Evolutionary conservation across 2,113 vertebrate genomes (phyloP).

Genomic region (Mus pahari): DNA sequence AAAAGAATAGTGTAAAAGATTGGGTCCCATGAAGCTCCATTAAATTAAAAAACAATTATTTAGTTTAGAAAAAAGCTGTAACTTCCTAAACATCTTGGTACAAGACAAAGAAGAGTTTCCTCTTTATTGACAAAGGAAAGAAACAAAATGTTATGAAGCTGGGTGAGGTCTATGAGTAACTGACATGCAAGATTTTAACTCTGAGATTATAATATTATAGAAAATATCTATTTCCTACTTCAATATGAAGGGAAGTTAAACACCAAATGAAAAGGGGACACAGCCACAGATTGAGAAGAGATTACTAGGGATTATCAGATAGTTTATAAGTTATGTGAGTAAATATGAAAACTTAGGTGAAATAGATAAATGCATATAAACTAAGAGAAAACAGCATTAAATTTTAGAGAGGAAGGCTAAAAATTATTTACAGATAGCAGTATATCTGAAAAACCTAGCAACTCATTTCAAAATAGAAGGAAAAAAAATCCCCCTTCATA

Average conservation of each 20-base stretch:
- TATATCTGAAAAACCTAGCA: neutral
- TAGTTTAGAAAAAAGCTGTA: conserved; percentile 42
- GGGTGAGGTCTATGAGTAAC: neutral
- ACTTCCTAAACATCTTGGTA: conserved; percentile 39
- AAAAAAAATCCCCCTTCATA: neutral
- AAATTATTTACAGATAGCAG: conserved; percentile 47
- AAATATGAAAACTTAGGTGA: conserved; percentile 45
- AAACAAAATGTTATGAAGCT: neutral
- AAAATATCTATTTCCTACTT: neutral
- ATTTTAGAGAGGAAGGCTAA: neutral
- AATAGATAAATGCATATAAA: conserved; percentile 24
- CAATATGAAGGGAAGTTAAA: conserved; percentile 32
- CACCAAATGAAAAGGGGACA: conserved; percentile 33
- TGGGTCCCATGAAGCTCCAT: neutral
- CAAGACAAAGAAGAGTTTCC: neutral
- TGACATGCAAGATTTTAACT: conserved; percentile 12
- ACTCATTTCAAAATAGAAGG: conserved; percentile 19
- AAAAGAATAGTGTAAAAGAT: conserved; percentile 34
- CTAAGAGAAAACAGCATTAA: neutral
- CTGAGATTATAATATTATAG: conserved; percentile 14
- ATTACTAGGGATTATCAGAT: neutral
- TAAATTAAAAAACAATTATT: neutral
- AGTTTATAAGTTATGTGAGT: conserved; percentile 44
- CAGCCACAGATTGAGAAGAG: conserved; percentile 38
- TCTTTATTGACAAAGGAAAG: neutral